These are phyloP conservation scores for Notolepis coatsorum DNA, from an alignment of 2,797 vertebrate genomes.

Conservation along the genomic window DNA sequence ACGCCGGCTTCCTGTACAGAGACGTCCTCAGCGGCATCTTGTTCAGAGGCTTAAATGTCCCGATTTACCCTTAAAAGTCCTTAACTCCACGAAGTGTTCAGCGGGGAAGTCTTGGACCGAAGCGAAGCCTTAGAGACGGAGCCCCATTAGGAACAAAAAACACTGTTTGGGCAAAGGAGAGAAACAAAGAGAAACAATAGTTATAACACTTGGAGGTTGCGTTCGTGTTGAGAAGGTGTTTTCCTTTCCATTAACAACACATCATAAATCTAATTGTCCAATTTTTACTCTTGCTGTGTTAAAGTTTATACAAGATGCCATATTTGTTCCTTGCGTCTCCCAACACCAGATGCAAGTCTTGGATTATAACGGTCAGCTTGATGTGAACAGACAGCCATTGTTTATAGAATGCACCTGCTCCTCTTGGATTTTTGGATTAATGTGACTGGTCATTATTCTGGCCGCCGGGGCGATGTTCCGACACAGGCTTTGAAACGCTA, in stretches of 20 bases:
- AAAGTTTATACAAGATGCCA: constrained; percentile 19
- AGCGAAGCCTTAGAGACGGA: constrained; percentile 22
- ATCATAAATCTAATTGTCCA: constrained; percentile 20
- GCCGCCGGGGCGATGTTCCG: constrained; percentile 36
- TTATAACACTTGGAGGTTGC: not conserved
- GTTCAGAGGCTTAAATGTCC: constrained; percentile 9
- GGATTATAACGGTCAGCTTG: constrained; percentile 19
- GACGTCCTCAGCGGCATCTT: constrained; percentile 78
- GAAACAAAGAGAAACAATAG: constrained; percentile 33
- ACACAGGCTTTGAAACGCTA: constrained; percentile 60
- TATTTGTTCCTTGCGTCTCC: constrained; percentile 29
- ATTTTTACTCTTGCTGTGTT: constrained; percentile 7
- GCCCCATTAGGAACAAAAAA: constrained; percentile 43
- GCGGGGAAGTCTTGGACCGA: constrained; percentile 25
- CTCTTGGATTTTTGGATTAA: constrained; percentile 39
- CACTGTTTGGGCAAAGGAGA: not conserved
- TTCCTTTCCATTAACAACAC: not conserved
- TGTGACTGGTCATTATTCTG: constrained; percentile 53
- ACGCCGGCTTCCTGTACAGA: constrained; percentile 67
- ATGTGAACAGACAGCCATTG: constrained; percentile 46
- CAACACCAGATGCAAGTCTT: constrained; percentile 54
- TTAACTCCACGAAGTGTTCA: constrained; percentile 19
- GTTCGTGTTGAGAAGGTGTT: not conserved
- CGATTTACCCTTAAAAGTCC: constrained; percentile 10
- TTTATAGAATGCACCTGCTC: constrained; percentile 68